Conservation (phyloP, 2,797 vertebrate genomes). For the Coilia nasus region DNA sequence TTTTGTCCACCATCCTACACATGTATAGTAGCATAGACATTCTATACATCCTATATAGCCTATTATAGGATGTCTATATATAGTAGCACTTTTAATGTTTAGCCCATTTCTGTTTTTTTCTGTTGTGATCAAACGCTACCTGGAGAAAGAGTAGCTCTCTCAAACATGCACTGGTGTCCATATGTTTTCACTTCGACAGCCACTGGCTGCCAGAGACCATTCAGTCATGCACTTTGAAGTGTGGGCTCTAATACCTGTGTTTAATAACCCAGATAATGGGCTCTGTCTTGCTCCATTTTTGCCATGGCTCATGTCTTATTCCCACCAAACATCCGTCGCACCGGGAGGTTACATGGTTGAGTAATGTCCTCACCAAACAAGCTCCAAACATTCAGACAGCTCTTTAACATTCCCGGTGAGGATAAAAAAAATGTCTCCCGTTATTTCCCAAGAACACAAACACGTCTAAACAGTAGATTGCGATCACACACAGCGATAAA, state of each 20-base stretch:
- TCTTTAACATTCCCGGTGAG: background rate
- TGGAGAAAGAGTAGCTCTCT: background rate
- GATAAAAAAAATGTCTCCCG: constrained; percentile 4
- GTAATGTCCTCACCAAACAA: background rate
- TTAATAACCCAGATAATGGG: constrained; percentile 3
- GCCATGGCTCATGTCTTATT: background rate
- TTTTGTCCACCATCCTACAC: too few species aligned
- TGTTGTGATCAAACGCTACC: background rate
- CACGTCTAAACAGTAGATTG: constrained; percentile 41
- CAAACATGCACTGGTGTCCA: background rate
- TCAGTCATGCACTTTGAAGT: background rate
- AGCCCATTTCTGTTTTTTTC: background rate
- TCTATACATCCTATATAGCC: too few species aligned
- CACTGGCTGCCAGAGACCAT: background rate
- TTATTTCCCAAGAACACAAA: constrained; percentile 24
- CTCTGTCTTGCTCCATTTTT: background rate
- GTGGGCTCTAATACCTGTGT: background rate
- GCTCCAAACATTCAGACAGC: background rate
- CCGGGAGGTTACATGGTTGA: background rate
- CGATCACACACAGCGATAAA: background rate
- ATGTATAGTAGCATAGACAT: too few species aligned
- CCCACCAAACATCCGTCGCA: background rate
- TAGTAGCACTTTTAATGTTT: background rate
- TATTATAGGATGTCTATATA: too few species aligned
- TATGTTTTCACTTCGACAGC: background rate